phyloP scores from a whole-genome alignment of 2,797 vertebrate species.

The Avahi laniger region DNA sequence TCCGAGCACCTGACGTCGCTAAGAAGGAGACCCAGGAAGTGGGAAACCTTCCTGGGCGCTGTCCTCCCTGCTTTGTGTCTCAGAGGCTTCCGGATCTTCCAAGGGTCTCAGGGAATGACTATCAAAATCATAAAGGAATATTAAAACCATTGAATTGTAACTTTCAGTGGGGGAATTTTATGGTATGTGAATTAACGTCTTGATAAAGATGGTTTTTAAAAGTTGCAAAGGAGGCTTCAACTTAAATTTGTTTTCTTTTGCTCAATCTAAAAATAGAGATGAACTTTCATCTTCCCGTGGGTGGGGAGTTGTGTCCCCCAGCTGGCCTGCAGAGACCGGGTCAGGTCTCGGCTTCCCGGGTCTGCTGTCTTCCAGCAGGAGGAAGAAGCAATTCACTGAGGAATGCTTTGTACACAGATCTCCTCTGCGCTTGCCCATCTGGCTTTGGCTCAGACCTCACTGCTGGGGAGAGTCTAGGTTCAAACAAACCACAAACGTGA shows the following conservation, averaged over 20 bases:
- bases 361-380: background rate
- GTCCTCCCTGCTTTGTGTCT: background rate
- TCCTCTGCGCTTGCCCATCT: background rate
- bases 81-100: background rate
- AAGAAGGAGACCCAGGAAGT: background rate
- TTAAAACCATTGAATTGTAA: background rate
- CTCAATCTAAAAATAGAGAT: conserved; percentile 11
- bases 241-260: conserved; percentile 4
- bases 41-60: fast-evolving
- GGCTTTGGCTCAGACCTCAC: background rate
- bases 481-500: background rate
- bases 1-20: background rate
- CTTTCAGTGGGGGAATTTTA: background rate
- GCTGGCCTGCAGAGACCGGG: background rate
- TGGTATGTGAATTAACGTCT: background rate
- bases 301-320: background rate
- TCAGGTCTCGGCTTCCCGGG: background rate
- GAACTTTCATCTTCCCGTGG: background rate
- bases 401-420: background rate
- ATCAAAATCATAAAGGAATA: background rate
- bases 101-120: background rate
- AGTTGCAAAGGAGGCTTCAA: background rate
- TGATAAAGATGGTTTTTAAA: background rate
- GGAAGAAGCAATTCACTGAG: background rate
- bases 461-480: background rate